Evolutionary conservation across 2,888 invertebrate genomes (phyloP), one percentile per base, ranked within the genome.

Genomic region (Drosophila seclusa): DNA sequence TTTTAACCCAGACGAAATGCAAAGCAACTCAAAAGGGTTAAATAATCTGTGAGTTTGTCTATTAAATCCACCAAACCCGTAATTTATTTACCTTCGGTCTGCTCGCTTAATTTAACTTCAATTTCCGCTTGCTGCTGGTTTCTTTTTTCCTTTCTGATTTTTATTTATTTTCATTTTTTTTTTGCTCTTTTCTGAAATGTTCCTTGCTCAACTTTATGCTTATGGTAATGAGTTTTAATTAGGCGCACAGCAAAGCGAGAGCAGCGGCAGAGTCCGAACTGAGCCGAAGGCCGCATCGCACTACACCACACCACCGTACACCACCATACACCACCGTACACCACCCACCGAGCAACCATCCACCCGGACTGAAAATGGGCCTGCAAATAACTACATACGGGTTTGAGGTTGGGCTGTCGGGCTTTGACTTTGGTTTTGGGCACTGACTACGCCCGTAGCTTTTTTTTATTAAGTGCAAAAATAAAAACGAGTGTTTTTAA

Each of bases 141-240:
- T 27, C 5, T 36, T 55, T 55, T 27, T 38, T 16, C n/a, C n/a
- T 29, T n/a, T 29, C 27, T n/a, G 27, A 36, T 27, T 38, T 24
- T 1, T 4, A 13, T 27, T n/a, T 27, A 27, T 32, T n/a, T 31
- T 31, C 1, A 0, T 8, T 18, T 58, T 45, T 61, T 48, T 36
- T 57, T 42, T 65, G 21, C 11, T 32, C 57, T 64, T 62, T 63
- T 68, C 50, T 76, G 52, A 55, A 73, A 75, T 76, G 74, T 72
- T 71, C 70, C 76, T 78, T 80, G 80, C 85, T 87, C 67, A 78
- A 81, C 75, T 87, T 85, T 78, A 83, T 90, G 88, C 90, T 87
- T 88, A 87, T 87, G 87, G 90, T 87, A 87, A 87, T 87, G 87
- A 87, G 87, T 90, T 87, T 87, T 87, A 87, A 87, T 90, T 87